These are phyloP conservation scores for Capitella teleta DNA, from an alignment of 1,140 invertebrate species.

Conservation along the genomic window DNA sequence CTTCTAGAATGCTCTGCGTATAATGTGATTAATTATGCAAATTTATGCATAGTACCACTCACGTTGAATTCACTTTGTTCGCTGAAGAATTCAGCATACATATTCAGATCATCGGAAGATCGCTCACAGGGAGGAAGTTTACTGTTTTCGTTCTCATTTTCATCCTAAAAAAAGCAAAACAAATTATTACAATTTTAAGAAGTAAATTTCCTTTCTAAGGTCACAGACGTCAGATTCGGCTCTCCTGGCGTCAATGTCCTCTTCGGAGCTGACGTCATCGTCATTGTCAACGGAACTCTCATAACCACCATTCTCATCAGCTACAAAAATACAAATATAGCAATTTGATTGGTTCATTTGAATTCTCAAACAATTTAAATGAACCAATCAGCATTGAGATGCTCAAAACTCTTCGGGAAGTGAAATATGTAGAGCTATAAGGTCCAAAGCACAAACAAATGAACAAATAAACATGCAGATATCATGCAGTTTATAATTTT, in stretches of 20 bases:
- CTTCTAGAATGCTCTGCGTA: too few species aligned
- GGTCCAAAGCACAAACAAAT: too few species aligned
- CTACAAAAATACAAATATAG: too few species aligned
- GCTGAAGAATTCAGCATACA: slow-evolving; percentile 35
- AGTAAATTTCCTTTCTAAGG: not conserved
- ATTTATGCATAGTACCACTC: slow-evolving; percentile 3
- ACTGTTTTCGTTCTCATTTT: slow-evolving; percentile 13
- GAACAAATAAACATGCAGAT: too few species aligned
- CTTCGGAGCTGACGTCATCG: slow-evolving; percentile 38
- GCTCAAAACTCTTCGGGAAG: too few species aligned
- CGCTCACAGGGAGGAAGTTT: slow-evolving; percentile 20
- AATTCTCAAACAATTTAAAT: too few species aligned
- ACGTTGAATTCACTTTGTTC: slow-evolving; percentile 34
- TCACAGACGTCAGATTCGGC: slow-evolving; percentile 7
- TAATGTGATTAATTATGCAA: too few species aligned
- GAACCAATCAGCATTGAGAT: too few species aligned
- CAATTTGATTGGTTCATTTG: too few species aligned
- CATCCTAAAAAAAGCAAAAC: not conserved
- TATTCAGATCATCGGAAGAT: slow-evolving; percentile 25
- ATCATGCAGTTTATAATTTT: too few species aligned
- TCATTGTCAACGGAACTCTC: slow-evolving; percentile 37
- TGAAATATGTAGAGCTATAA: too few species aligned
- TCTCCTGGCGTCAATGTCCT: slow-evolving; percentile 20
- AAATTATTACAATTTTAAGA: not conserved
- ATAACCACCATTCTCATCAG: slow-evolving; percentile 23